Conservation (phyloP, 2,888 invertebrate species). For the Xestia xanthographa region DNA sequence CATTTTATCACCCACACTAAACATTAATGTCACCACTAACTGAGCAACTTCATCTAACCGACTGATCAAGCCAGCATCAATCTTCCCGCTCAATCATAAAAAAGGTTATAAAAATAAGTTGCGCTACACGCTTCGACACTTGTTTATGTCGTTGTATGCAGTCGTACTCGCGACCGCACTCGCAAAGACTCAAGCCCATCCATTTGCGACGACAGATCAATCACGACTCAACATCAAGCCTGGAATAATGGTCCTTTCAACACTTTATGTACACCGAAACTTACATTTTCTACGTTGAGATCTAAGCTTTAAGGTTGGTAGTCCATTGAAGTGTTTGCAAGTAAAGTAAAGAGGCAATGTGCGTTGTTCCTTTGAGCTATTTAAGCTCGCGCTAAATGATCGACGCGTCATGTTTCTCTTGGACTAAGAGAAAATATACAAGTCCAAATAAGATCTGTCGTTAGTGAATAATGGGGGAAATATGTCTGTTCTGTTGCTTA, state of each 20-base stretch:
- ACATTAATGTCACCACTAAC: constrained; percentile 36
- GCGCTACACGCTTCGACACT: constrained; percentile 48
- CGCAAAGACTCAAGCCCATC: constrained; percentile 59
- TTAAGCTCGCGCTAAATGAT: constrained; percentile 70
- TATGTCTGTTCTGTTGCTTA: constrained; percentile 54
- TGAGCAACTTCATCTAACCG: constrained; percentile 43
- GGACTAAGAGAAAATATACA: constrained; percentile 59
- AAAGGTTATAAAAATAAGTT: constrained; percentile 52
- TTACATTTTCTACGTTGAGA: constrained; percentile 38
- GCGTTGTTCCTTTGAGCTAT: constrained; percentile 71
- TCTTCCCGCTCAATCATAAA: constrained; percentile 23
- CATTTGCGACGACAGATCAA: constrained; percentile 73
- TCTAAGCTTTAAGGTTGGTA: background rate
- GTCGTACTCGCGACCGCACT: constrained; percentile 56
- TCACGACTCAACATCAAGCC: constrained; percentile 69
- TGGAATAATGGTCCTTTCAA: constrained; percentile 72
- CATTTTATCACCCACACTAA: constrained; percentile 24
- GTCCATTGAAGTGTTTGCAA: constrained; percentile 14
- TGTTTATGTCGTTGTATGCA: constrained; percentile 56
- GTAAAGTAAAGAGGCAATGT: constrained; percentile 61
- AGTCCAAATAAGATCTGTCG: constrained; percentile 59
- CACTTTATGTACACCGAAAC: constrained; percentile 56
- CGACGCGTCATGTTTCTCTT: constrained; percentile 63
- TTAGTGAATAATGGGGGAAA: constrained; percentile 62
- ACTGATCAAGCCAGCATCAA: constrained; percentile 32